Evolutionary conservation across 35 echinoderm and acorn worm genomes (phyloP), one percentile per base, ranked within the genome.

Genomic region (Ophiothrix spiculata): DNA sequence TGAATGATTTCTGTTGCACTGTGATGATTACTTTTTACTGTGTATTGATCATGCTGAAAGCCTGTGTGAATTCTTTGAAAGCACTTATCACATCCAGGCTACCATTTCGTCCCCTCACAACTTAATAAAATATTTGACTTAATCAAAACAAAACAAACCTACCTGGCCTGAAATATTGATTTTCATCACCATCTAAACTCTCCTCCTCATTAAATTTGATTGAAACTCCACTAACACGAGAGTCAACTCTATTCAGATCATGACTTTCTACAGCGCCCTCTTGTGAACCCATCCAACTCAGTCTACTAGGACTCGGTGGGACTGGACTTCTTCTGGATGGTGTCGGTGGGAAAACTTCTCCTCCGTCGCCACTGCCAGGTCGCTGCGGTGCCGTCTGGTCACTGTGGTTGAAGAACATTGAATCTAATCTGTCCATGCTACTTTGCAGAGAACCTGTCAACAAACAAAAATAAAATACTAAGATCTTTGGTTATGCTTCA

Each of bases 281-380:
- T 69, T 69, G 60, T 69, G 60, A 69, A 25, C 60, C 60, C 60
- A 69, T 69, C 60, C 60, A 69, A n/a, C 60, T 69, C 3, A 69
- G 60, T 28, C 60, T 10, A 69, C 60, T 69, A 2, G 60, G 60
- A 25, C 60, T 69, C 1, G 60, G 60, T n/a, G 60, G 60, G 60
- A 69, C 60, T n/a, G 60, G 60, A 25, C 60, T 69, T 15, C 25
- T 15, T 15, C 10, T 2, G 17, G 25, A 4, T 2, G 60, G 60
- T n/a, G 60, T 69, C 1, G 60, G 60, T 69, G 60, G 60, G 60
- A 69, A 69, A 4, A 12, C 60, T n/a, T 69, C 60, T 2, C 60
- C 60, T 15, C 60, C 60, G 60, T 69, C 60, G 16, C 60, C 60
- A 69, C 60, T 69, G 23, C 60, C 60, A 2, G 60, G 60, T 69